Percentiles rank a stretch among this genome's conserved stretches.
These are phyloP conservation scores for Echinometra lucunter DNA, from an alignment of 53 echinoderm and acorn worm genomes.

Conservation along the genomic window DNA sequence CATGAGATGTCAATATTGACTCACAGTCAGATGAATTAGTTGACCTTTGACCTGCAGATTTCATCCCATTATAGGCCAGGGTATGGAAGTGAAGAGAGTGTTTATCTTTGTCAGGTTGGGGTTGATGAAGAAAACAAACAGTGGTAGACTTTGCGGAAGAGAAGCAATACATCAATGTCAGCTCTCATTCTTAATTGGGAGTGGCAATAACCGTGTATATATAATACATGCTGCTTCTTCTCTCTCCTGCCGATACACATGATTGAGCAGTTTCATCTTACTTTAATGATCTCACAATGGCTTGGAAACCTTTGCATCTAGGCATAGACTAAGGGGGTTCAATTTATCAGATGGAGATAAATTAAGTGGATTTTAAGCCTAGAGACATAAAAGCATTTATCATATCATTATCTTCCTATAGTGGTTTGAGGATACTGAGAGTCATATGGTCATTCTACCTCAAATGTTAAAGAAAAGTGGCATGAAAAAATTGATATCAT, in stretches of 20 bases:
- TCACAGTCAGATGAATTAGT: not conserved
- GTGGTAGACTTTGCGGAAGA: constrained; percentile 52
- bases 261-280: not conserved
- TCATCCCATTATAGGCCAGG: constrained; percentile 37
- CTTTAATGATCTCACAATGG: not conserved
- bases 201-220: constrained; percentile 18
- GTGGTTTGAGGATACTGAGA: not conserved
- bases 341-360: not conserved
- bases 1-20: constrained; percentile 61
- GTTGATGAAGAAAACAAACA: constrained; percentile 68
- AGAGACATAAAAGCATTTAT: not conserved
- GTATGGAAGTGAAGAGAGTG: constrained; percentile 17
- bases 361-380: not conserved
- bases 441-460: not conserved
- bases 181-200: constrained; percentile 42
- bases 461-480: not conserved
- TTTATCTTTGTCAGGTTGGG: constrained; percentile 44
- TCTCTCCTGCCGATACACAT: not conserved
- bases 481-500: not conserved
- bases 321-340: not conserved
- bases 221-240: not conserved
- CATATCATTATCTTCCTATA: not conserved
- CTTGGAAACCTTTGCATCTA: not conserved
- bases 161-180: constrained; percentile 57
- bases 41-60: constrained; percentile 55